A percentile compares a stretch with the other conserved stretches of the same genome.
Evolutionary conservation across 2,113 vertebrate genomes (phyloP).

Genomic region (Fulmarus glacialis): DNA sequence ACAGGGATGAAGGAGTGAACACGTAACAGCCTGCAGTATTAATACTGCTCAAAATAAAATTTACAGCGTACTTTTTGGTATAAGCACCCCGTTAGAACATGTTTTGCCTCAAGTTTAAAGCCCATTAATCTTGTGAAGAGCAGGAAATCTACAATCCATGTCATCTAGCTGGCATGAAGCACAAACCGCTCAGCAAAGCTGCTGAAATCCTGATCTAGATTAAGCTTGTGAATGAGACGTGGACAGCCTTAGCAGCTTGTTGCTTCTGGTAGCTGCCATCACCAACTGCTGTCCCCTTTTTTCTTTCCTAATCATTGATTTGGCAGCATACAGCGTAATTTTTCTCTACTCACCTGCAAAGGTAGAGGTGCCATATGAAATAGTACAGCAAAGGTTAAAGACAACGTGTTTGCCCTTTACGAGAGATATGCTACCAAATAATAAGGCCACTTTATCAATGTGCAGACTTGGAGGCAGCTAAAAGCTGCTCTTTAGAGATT

Average conservation of each 20-base stretch:
- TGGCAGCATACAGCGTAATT: not conserved
- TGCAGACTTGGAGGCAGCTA: not conserved
- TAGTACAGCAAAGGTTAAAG: not conserved
- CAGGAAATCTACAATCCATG: not conserved
- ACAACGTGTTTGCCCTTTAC: not conserved
- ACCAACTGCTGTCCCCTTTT: not conserved
- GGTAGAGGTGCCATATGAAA: not conserved
- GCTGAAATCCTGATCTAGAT: not conserved
- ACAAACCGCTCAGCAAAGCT: not conserved
- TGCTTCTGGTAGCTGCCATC: not conserved
- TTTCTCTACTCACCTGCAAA: not conserved
- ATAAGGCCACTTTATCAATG: not conserved
- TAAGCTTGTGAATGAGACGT: not conserved
- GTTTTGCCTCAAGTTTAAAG: slow-evolving; percentile 19
- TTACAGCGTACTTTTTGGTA: not conserved
- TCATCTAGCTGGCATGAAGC: not conserved
- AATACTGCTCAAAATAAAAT: not conserved
- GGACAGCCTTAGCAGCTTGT: not conserved
- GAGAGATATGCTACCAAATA: not conserved
- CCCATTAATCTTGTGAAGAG: slow-evolving; percentile 30
- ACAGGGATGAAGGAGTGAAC: not conserved
- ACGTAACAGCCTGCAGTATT: not conserved
- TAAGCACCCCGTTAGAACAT: not conserved
- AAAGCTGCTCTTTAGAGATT: not conserved
- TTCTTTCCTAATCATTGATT: not conserved